Conservation (phyloP, 1,140 invertebrate species). For the Anoplolepis gracilipes region DNA sequence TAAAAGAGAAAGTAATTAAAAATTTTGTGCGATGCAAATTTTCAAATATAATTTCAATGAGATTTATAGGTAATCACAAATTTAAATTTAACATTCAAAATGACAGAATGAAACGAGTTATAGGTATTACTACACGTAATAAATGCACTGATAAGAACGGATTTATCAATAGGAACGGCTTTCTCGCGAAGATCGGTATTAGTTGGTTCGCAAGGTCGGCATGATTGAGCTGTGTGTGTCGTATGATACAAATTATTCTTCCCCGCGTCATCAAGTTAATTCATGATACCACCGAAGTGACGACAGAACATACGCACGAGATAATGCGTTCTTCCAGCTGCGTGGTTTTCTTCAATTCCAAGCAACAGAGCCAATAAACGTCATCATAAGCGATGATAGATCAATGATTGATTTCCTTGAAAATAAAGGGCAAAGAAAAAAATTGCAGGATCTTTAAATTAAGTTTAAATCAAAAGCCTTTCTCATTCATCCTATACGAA, state of each 20-base stretch:
- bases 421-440: not conserved
- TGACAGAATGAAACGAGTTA: not conserved
- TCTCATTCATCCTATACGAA: not conserved
- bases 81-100: not conserved
- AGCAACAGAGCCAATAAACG: conserved; percentile 12
- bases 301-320: conserved; percentile 36
- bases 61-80: not conserved
- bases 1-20: not conserved
- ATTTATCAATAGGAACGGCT: conserved; percentile 47
- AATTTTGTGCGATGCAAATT: not conserved
- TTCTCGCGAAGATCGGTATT: conserved; percentile 76
- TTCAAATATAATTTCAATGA: not conserved
- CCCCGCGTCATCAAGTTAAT: conserved; percentile 72
- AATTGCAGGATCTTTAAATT: not conserved
- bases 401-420: not conserved
- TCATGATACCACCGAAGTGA: conserved; percentile 56
- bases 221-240: conserved; percentile 74
- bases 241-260: conserved; percentile 75
- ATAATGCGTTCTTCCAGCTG: conserved; percentile 35
- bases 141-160: conserved; percentile 15
- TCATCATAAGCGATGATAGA: not conserved
- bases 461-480: conserved; percentile 3
- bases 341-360: not conserved
- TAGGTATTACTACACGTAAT: not conserved
- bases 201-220: conserved; percentile 77